Percentiles rank a stretch among this genome's conserved stretches.
Conservation (phyloP, 2,797 vertebrate genomes). For the Psittacula derbiana region DNA sequence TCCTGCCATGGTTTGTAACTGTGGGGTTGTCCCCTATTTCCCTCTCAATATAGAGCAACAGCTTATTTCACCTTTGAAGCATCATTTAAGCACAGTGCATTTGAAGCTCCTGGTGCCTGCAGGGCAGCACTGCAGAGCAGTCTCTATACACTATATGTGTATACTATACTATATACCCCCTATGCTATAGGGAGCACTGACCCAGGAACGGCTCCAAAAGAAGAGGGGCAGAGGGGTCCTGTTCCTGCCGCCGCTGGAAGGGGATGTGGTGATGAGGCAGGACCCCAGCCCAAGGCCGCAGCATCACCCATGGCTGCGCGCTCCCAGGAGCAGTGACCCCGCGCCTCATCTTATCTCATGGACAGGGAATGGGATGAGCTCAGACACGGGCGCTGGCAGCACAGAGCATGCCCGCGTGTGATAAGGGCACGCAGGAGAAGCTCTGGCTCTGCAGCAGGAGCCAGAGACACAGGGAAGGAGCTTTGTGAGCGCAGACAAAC, state of each 20-base stretch:
- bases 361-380: neutral
- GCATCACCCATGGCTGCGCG: fast-evolving
- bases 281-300: neutral
- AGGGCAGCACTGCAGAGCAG: neutral
- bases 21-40: neutral
- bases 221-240: fast-evolving
- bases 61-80: neutral
- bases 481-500: neutral
- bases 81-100: fast-evolving
- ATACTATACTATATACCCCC: neutral
- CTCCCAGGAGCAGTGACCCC: neutral
- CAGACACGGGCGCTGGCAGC: neutral
- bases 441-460: neutral
- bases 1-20: fast-evolving
- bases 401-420: fast-evolving
- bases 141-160: neutral
- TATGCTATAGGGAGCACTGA: neutral
- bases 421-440: neutral
- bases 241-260: neutral
- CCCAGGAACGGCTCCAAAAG: fast-evolving
- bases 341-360: neutral
- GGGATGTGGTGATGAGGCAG: neutral
- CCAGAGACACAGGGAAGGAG: neutral
- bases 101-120: neutral
- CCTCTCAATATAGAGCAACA: fast-evolving